Evolutionary conservation across 1,140 invertebrate species (phyloP).

Genomic region (Leptoteleia sp.): DNA sequence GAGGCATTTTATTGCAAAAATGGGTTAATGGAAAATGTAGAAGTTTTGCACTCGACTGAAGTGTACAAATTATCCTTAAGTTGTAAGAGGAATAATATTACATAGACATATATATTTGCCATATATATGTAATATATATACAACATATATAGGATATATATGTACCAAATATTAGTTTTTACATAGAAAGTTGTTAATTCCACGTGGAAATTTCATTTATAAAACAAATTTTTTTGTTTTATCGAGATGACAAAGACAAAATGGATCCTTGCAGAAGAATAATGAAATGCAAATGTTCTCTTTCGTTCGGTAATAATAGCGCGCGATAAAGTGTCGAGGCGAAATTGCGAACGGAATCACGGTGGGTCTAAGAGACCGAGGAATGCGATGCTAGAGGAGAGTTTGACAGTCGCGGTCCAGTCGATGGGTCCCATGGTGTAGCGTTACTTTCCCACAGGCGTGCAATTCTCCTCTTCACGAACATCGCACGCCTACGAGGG

Average conservation of each 20-base stretch:
- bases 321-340: conserved; percentile 28
- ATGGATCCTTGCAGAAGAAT: too few species aligned
- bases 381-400: conserved; percentile 66
- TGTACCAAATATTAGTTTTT: too few species aligned
- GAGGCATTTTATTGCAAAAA: conserved; percentile 4
- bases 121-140: too few species aligned
- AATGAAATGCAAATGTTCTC: conserved; percentile 28
- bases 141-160: too few species aligned
- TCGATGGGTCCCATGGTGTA: conserved; percentile 77
- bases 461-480: conserved; percentile 54
- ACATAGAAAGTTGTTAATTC: too few species aligned
- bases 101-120: too few species aligned
- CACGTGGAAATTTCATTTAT: too few species aligned
- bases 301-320: conserved; percentile 35
- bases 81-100: too few species aligned
- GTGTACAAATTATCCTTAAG: too few species aligned
- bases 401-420: conserved; percentile 77
- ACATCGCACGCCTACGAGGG: conserved; percentile 61
- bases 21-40: conserved; percentile 1
- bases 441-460: conserved; percentile 79
- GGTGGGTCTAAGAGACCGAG: conserved; percentile 63
- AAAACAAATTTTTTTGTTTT: too few species aligned
- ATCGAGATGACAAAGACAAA: too few species aligned
- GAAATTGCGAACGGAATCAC: conserved; percentile 69
- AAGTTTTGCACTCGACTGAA: too few species aligned